phyloP scores from a whole-genome alignment of 2,797 vertebrate genomes.

The Lophius americanus region DNA sequence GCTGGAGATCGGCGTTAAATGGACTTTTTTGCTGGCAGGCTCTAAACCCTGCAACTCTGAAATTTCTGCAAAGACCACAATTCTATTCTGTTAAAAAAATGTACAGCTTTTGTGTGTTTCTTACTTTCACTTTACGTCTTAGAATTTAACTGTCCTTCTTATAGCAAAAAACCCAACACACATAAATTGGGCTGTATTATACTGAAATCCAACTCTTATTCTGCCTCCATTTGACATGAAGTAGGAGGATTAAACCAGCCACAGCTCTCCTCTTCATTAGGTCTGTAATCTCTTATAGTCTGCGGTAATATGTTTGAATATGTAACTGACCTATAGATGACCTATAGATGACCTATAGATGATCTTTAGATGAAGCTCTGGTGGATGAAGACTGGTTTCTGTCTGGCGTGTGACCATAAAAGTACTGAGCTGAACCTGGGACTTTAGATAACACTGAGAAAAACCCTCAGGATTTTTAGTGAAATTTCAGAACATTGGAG shows the following conservation, averaged over 20 bases:
- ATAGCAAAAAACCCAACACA: too few species aligned
- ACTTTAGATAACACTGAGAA: not conserved
- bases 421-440: not conserved
- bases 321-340: not conserved
- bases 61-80: constrained; percentile 8
- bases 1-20: constrained; percentile 39
- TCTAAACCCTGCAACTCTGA: constrained; percentile 26
- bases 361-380: too few species aligned
- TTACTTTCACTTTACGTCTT: constrained; percentile 28
- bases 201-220: constrained; percentile 4
- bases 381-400: not conserved
- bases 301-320: not conserved
- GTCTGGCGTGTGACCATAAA: not conserved
- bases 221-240: not conserved
- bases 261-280: not conserved
- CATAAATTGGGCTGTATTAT: too few species aligned
- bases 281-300: not conserved
- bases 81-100: constrained; percentile 36
- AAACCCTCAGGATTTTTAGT: not conserved
- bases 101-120: constrained; percentile 20
- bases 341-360: not conserved
- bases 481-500: not conserved
- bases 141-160: too few species aligned
- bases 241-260: not conserved
- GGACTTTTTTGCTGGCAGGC: constrained; percentile 26